Evolutionary conservation across 2,888 invertebrate species (phyloP).

Genomic region (Xylophagus ater): DNA sequence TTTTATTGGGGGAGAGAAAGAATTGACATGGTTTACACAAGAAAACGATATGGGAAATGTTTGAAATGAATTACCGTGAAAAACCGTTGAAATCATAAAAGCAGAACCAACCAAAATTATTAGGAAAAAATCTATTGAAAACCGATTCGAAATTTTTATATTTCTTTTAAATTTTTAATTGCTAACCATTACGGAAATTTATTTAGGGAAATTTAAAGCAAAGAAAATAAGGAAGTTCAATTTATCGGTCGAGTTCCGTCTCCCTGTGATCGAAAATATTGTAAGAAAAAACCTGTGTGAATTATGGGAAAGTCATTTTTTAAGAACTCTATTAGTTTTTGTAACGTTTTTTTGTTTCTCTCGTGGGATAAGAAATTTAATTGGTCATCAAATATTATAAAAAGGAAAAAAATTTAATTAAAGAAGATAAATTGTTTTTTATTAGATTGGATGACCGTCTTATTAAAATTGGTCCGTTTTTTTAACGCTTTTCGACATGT

Average conservation of each 20-base stretch:
- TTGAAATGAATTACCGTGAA: too few relatives aligned
- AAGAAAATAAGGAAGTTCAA: conserved; percentile 14
- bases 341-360: too few relatives aligned
- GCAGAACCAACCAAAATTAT: conserved; percentile 18
- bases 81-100: conserved; percentile 24
- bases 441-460: too few relatives aligned
- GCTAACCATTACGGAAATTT: conserved; percentile 5
- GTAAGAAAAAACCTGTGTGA: conserved; percentile 1
- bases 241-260: conserved; percentile 15
- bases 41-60: conserved; percentile 11
- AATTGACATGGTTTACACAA: too few relatives aligned
- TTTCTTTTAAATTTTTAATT: too few relatives aligned
- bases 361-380: too few relatives aligned
- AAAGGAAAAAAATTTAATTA: too few relatives aligned
- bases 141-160: conserved; percentile 16
- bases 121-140: conserved; percentile 11
- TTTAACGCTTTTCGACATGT: too few relatives aligned
- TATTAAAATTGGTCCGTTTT: too few relatives aligned
- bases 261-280: not conserved
- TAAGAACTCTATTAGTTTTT: not conserved
- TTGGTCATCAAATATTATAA: too few relatives aligned
- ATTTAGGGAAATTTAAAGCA: not conserved
- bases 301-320: conserved; percentile 7
- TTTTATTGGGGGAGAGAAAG: too few relatives aligned
- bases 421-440: too few relatives aligned